Evolutionary conservation across 2,888 invertebrate species (phyloP).

Genomic region (Blomia tropicalis): DNA sequence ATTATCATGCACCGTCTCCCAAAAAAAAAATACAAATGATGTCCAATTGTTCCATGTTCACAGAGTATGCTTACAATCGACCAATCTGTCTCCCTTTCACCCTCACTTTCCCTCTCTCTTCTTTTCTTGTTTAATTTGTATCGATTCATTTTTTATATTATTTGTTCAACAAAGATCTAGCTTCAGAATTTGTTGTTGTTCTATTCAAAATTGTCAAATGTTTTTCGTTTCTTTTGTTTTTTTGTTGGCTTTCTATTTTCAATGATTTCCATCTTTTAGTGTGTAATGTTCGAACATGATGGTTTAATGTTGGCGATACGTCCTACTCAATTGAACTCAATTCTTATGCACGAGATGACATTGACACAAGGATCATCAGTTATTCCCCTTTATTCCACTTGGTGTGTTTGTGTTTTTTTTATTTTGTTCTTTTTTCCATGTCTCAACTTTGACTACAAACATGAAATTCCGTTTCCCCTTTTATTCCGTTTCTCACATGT

Average conservation of each 20-base stretch:
- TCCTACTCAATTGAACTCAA: background rate
- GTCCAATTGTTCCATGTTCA: background rate
- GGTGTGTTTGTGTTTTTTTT: too few species aligned
- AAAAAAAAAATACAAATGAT: background rate
- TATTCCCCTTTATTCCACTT: too few species aligned
- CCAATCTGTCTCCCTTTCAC: background rate
- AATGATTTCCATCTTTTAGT: background rate
- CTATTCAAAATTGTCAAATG: background rate
- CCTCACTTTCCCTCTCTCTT: background rate
- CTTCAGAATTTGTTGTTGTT: background rate
- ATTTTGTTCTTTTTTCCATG: too few species aligned
- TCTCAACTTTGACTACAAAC: too few species aligned
- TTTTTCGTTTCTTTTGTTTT: background rate
- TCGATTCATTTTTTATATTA: constrained; percentile 3
- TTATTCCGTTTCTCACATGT: background rate
- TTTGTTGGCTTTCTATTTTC: background rate
- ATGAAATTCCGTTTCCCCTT: background rate
- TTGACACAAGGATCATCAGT: background rate
- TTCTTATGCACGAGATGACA: constrained; percentile 3
- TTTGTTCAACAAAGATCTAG: too few species aligned
- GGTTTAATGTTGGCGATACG: too few species aligned
- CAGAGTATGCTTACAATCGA: too few species aligned
- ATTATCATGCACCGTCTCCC: constrained; percentile 2
- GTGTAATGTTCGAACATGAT: too few species aligned
- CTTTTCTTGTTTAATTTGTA: constrained; percentile 1